Evolutionary conservation across 2,113 vertebrate species (phyloP).

Genomic region (Isurus oxyrinchus): DNA sequence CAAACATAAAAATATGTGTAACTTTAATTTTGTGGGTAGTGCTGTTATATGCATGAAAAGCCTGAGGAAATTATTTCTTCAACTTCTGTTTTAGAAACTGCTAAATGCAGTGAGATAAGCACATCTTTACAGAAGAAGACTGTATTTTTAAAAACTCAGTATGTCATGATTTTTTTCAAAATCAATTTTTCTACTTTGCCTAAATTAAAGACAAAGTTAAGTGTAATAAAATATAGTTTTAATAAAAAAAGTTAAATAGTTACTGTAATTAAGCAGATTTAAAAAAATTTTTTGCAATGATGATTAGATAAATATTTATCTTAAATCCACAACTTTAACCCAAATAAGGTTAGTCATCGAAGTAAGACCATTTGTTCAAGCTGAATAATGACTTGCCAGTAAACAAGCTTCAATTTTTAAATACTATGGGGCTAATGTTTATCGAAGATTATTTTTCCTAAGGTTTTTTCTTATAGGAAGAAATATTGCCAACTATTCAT

Average conservation of each 20-base stretch:
- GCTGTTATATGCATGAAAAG: neutral
- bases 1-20: neutral
- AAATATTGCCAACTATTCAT: neutral
- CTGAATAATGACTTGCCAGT: neutral
- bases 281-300: neutral
- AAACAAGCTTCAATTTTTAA: neutral
- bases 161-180: neutral
- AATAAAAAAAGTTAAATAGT: neutral
- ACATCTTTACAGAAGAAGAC: neutral
- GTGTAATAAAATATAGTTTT: neutral
- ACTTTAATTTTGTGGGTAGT: neutral
- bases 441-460: neutral
- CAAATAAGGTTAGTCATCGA: neutral
- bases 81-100: neutral
- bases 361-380: neutral
- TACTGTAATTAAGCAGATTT: neutral
- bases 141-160: neutral
- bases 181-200: neutral
- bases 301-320: conserved; percentile 12
- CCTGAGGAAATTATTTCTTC: neutral
- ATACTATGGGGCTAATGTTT: neutral
- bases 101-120: neutral
- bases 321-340: neutral
- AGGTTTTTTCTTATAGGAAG: neutral
- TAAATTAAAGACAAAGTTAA: neutral